phyloP scores from a whole-genome alignment of 2,797 vertebrate genomes.

The Hemitrygon akajei region DNA sequence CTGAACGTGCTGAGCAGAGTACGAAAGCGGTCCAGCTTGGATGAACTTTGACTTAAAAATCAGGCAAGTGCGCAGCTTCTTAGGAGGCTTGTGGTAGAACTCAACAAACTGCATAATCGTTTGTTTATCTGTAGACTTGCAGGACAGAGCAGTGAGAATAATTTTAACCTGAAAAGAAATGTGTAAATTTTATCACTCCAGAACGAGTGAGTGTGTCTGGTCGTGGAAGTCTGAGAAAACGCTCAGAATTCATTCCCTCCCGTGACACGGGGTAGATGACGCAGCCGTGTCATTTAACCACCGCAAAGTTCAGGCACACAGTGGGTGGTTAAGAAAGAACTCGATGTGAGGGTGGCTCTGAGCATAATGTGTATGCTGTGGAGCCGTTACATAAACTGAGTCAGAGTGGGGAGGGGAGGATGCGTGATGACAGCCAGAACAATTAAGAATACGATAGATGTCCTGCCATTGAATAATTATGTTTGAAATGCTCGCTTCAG shows the following conservation, averaged over 20 bases:
- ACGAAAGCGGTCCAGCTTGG: background rate
- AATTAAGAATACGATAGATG: background rate
- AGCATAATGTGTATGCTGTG: background rate
- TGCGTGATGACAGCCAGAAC: background rate
- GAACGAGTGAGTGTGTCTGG: background rate
- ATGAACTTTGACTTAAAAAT: background rate
- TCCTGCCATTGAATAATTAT: background rate
- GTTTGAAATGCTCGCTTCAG: conserved; percentile 5
- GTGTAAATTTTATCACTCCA: background rate
- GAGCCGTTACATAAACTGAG: background rate
- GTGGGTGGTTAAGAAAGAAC: background rate
- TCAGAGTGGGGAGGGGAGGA: background rate
- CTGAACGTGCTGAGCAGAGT: background rate
- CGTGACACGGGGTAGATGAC: too few species aligned
- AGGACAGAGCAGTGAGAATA: background rate
- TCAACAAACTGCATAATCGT: background rate
- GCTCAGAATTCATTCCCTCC: background rate
- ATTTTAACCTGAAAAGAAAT: background rate
- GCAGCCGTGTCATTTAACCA: background rate
- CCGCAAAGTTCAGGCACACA: background rate
- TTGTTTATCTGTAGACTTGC: background rate
- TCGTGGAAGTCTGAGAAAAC: too few species aligned
- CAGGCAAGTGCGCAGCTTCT: background rate
- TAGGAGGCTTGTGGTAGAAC: background rate
- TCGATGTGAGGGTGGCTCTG: background rate